These are phyloP conservation scores for Pachliopta kotzebuea DNA, from an alignment of 2,888 invertebrate genomes.

Conservation along the genomic window DNA sequence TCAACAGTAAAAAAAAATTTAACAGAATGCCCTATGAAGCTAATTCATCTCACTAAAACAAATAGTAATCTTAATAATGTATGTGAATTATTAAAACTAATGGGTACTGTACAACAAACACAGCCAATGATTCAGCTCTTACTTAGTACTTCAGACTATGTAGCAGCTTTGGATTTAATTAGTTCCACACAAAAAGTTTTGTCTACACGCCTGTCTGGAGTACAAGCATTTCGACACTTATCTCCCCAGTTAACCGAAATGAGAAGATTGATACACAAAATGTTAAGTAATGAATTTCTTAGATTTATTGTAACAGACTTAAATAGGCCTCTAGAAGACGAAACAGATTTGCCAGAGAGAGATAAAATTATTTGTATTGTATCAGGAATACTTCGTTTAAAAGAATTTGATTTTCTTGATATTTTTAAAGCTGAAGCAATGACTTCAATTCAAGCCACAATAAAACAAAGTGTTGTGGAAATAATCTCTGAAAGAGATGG, in stretches of 20 bases:
- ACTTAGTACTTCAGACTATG: constrained; percentile 97
- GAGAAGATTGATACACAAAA: constrained; percentile 96
- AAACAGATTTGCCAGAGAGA: constrained; percentile 85
- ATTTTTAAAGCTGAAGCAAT: constrained; percentile 93
- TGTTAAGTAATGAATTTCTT: constrained; percentile 97
- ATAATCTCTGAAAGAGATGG: constrained; percentile 72
- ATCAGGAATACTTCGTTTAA: constrained; percentile 93
- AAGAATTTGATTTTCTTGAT: constrained; percentile 93
- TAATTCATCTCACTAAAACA: constrained; percentile 86
- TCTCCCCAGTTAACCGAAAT: constrained; percentile 97
- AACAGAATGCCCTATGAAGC: constrained; percentile 89
- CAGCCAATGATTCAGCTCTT: constrained; percentile 98
- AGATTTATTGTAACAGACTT: constrained; percentile 95
- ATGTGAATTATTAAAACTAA: constrained; percentile 90
- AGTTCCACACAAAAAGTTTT: constrained; percentile 97
- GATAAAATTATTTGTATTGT: constrained; percentile 94
- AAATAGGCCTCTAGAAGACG: constrained; percentile 86
- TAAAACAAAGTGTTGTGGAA: constrained; percentile 94
- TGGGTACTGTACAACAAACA: constrained; percentile 98
- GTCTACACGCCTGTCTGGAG: constrained; percentile 92
- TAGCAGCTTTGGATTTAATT: constrained; percentile 97
- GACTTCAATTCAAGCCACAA: constrained; percentile 91
- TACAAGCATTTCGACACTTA: constrained; percentile 97
- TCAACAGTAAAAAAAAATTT: constrained; percentile 88
- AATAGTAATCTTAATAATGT: constrained; percentile 83